Percentiles rank a stretch among this genome's conserved stretches.
Conservation (phyloP, 1,140 invertebrate species). For the Zaprionus gabonicus region DNA sequence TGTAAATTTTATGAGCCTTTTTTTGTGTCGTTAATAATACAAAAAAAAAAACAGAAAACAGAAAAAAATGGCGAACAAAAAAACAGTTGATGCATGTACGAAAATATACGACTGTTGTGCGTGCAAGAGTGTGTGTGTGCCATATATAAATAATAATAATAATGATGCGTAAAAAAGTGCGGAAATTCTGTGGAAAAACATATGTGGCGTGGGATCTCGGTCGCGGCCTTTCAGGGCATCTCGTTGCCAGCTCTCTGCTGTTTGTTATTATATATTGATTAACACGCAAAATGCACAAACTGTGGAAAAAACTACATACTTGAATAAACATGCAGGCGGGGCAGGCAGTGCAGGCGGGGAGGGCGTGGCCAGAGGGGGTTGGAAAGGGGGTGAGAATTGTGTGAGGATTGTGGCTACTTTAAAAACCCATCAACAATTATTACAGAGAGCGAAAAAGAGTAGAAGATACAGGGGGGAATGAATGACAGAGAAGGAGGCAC, state of each 20-base stretch:
- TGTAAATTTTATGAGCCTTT: constrained; percentile 83
- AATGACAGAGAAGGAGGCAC: too few relatives aligned
- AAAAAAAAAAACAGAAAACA: constrained; percentile 50
- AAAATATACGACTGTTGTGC: constrained; percentile 9
- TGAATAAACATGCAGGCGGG: constrained; percentile 60
- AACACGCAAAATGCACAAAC: constrained; percentile 78
- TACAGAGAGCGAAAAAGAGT: constrained; percentile 31
- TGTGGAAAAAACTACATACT: constrained; percentile 45
- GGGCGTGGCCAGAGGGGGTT: background rate
- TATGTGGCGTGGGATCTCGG: constrained; percentile 44
- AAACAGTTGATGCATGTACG: constrained; percentile 5
- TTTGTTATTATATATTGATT: constrained; percentile 67
- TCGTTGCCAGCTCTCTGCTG: constrained; percentile 25
- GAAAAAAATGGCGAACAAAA: constrained; percentile 30
- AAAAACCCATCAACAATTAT: constrained; percentile 77
- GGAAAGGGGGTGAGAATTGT: constrained; percentile 2
- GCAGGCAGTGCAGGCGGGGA: background rate
- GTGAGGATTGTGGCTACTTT: constrained; percentile 52
- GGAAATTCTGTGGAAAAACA: constrained; percentile 61
- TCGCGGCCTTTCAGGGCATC: constrained; percentile 6
- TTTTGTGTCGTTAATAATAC: constrained; percentile 78
- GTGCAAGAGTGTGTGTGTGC: constrained; percentile 15
- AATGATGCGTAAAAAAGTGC: constrained; percentile 66
- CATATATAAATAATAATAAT: constrained; percentile 58
- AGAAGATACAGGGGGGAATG: too few relatives aligned